Evolutionary conservation across 2,113 vertebrate species (phyloP).

Genomic region (Ondatra zibethicus): DNA sequence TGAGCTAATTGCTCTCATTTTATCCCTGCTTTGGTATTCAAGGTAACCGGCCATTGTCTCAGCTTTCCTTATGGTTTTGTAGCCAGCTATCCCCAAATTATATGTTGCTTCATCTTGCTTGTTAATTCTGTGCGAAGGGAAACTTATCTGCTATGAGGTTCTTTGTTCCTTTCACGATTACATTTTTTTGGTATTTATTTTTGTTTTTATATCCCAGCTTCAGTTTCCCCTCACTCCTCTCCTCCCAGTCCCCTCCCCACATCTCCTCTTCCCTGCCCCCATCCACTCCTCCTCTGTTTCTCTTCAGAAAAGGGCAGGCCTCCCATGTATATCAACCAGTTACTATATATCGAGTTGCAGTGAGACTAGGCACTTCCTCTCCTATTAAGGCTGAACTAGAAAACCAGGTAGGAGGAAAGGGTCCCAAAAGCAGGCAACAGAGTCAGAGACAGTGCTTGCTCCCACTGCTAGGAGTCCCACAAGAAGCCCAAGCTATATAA

Average conservation of each 20-base stretch:
- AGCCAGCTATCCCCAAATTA: background rate
- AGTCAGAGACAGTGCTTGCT: background rate
- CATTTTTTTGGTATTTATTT: slow-evolving; percentile 13
- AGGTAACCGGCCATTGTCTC: background rate
- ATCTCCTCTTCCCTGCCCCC: background rate
- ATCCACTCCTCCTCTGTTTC: background rate
- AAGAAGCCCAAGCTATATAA: background rate
- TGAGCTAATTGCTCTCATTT: background rate
- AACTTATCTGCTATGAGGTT: background rate
- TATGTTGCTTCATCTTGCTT: background rate
- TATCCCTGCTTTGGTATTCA: too few relatives aligned
- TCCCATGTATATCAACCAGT: background rate
- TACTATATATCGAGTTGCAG: background rate
- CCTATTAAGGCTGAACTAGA: background rate
- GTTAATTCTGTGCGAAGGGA: background rate
- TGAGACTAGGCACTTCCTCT: background rate
- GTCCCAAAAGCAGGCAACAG: background rate
- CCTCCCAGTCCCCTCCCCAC: background rate
- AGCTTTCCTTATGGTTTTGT: background rate
- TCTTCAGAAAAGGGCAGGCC: background rate
- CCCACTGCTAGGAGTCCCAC: background rate
- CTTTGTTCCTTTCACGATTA: background rate
- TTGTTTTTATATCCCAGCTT: background rate
- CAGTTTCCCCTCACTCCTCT: background rate
- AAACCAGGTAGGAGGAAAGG: background rate